These are phyloP conservation scores for Epinephelus cyanopodus DNA, from an alignment of 2,113 vertebrate species.

Conservation along the genomic window DNA sequence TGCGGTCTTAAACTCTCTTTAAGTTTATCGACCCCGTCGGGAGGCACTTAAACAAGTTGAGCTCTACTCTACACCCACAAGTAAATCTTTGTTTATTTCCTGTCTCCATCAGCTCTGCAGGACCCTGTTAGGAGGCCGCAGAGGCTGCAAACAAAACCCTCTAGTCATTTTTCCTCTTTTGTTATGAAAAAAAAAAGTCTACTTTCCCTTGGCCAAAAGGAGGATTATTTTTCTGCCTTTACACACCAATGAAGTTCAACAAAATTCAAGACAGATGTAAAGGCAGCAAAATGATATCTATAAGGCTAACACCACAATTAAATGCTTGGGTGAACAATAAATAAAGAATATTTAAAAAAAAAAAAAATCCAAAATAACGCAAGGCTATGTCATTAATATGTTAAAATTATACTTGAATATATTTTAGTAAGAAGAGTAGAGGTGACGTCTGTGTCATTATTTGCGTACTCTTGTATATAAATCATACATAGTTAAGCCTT, in stretches of 20 bases:
- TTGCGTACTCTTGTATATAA: slow-evolving; percentile 57
- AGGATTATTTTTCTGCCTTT: slow-evolving; percentile 20
- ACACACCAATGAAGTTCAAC: slow-evolving; percentile 24
- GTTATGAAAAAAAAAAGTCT: neutral
- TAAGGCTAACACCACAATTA: slow-evolving; percentile 61
- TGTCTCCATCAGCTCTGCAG: slow-evolving; percentile 32
- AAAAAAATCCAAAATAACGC: slow-evolving; percentile 54
- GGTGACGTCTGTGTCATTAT: slow-evolving; percentile 44
- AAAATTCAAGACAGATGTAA: slow-evolving; percentile 32
- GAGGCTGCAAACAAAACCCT: slow-evolving; percentile 12
- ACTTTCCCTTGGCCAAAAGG: slow-evolving; percentile 14
- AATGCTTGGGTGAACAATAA: slow-evolving; percentile 78
- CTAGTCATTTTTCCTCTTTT: slow-evolving; percentile 18
- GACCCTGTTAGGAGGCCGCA: neutral
- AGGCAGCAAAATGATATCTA: slow-evolving; percentile 63
- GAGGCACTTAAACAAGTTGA: slow-evolving; percentile 73
- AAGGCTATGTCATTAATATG: slow-evolving; percentile 60
- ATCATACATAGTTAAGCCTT: slow-evolving; percentile 52
- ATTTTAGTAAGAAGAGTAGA: slow-evolving; percentile 68
- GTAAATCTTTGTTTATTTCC: slow-evolving; percentile 29
- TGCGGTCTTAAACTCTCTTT: slow-evolving; percentile 39
- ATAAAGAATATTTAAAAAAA: slow-evolving; percentile 60
- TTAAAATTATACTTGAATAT: slow-evolving; percentile 65
- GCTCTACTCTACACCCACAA: slow-evolving; percentile 30
- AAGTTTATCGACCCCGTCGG: slow-evolving; percentile 47